Base-by-base conservation (phyloP, 2,113 vertebrate genomes). In the Grammomys surdaster region DNA sequence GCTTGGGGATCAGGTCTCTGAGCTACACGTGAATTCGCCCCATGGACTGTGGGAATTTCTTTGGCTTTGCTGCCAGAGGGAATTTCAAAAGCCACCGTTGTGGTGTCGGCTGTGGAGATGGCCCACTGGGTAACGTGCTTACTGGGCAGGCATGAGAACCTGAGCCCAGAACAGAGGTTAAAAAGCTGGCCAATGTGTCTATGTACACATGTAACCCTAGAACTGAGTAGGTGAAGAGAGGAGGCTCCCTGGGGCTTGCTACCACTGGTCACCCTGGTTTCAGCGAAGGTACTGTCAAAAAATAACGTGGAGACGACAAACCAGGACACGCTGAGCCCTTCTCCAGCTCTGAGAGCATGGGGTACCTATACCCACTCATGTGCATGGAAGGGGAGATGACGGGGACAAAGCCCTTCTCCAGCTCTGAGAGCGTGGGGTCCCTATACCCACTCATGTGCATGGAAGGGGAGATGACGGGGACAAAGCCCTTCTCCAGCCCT, bases 1-100 rank as follows among this genome's bases (percentile, higher is more conserved):
- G 31, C 63, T 22, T 33, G 10, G 63, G 63, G 46, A 14, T 51
- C 28, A 14, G 78, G 46, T 3, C 92, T 70, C 46, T 3, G 85
- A 69, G 17, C 1, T 60, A 1, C 46, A 4, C 3, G 6, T 51
- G 3, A 1, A 70, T 31, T 7, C 5, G 16, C 31, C 43, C 2
- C n/a, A 40, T 2, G 43, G 22, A 31, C 9, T 5, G 43, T 16
- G n/a, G 69, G n/a, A 24, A 26, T 11, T 40, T 31, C 11, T 48
- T 48, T 20, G 28, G 76, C 17, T 60, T 28, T 2, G 43, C 43
- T 76, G 40, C 7, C 1, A 4, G 36, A 0, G 24, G 81, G 13
- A 14, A 46, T 76, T 46, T 46, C 40, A 46, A 46, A 76, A 46
- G 24, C 9, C 24, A 20, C 10, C 11, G 0, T 9, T 54, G 33